Base-by-base conservation (phyloP, 2,888 invertebrate species). In the Zele albiditarsus region DNA sequence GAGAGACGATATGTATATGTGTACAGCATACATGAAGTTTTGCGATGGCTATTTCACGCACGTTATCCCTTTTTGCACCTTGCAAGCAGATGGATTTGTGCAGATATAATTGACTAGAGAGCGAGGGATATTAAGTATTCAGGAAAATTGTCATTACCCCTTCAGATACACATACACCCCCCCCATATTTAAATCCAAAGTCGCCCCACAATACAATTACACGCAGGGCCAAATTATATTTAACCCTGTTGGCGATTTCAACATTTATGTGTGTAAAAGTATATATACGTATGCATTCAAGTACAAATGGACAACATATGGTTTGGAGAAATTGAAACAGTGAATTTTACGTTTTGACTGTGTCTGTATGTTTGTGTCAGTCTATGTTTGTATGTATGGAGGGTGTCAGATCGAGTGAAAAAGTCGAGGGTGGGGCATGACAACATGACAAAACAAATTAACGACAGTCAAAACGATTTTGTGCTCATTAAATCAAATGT, bases 201-300 rank as follows among this genome's bases (percentile, higher is more conserved):
- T 58, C 42, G 60, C 53, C 46, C 76, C 75, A 73, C 75, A 79
- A 80, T 83, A 80, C 80, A 84, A 84, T 85, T 84, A 85, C 80
- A 77, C 62, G 63, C 20, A 20, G 20, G 67, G 82, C 81, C 82
- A 83, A 82, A 84, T 85, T 86, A 83, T 53, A 23, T 84, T 87
- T 85, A 84, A 84, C 85, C 84, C 81, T 80, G 81, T 82, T 83
- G 81, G 80, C 78, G 60, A 71, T 71, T 71, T 76, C 74, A 62
- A 71, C 42, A 49, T 65, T 67, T 46, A 49, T 60, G 74, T 38
- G 65, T 42, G 53, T 46, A 65, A 53, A 33, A 57, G 74, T 74
- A 67, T 75, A 42, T 20, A 53, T 70, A 74, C 71, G 28, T 74
- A 72, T 33, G 33, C 65, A 75, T 77, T 77, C n/a, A 42, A 73